These are phyloP conservation scores for Drosophila santomea DNA, from an alignment of 1,140 invertebrate genomes.

Conservation along the genomic window DNA sequence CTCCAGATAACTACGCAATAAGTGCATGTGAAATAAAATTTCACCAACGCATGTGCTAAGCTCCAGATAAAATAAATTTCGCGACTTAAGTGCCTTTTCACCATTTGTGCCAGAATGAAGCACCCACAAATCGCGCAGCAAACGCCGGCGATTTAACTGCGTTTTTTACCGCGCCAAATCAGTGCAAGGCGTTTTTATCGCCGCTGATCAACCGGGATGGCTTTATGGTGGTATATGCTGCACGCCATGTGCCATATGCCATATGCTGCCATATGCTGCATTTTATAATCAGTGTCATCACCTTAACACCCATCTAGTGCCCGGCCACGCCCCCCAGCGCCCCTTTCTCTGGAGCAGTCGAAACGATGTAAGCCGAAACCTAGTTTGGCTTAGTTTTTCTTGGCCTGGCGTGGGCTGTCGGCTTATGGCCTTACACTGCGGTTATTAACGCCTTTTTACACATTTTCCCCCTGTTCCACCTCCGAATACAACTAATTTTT, in stretches of 20 bases:
- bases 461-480: constrained; percentile 4
- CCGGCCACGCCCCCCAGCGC: constrained; percentile 21
- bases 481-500: constrained; percentile 71
- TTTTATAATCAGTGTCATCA: constrained; percentile 80
- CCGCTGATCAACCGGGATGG: constrained; percentile 43
- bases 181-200: constrained; percentile 32
- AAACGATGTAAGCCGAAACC: constrained; percentile 6
- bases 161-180: constrained; percentile 31
- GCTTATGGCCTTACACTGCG: constrained; percentile 50
- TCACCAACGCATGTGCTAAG: neutral
- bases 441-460: constrained; percentile 72
- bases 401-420: constrained; percentile 59
- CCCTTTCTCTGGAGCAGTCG: constrained; percentile 22
- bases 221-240: constrained; percentile 3
- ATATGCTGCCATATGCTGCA: constrained; percentile 33
- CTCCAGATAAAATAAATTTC: constrained; percentile 22
- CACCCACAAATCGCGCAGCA: constrained; percentile 36
- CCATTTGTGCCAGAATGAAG: constrained; percentile 11
- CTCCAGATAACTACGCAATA: constrained; percentile 1
- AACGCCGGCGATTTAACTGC: constrained; percentile 28
- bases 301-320: constrained; percentile 57
- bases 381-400: constrained; percentile 24
- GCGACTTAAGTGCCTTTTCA: constrained; percentile 11
- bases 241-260: constrained; percentile 5
- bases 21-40: neutral